These are phyloP conservation scores for Syrista parreyssii DNA, from an alignment of 2,888 invertebrate genomes.

Conservation along the genomic window DNA sequence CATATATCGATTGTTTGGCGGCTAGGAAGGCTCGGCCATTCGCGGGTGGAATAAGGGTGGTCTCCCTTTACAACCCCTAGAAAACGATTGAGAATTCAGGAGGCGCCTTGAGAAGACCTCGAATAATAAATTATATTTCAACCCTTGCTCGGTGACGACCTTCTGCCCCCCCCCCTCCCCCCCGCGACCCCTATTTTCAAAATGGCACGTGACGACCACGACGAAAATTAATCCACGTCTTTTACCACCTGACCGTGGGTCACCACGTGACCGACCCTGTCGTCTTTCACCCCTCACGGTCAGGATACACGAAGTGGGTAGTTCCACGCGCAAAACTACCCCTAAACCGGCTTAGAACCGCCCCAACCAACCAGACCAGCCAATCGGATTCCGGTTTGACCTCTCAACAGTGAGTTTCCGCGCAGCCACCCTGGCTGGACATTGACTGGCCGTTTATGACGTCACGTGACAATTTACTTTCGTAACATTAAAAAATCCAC, in stretches of 20 bases:
- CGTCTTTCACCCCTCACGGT: constrained; percentile 25
- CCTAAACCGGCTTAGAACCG: constrained; percentile 65
- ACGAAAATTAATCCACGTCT: background rate
- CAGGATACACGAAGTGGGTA: constrained; percentile 38
- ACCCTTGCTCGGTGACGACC: background rate
- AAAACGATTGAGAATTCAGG: constrained; percentile 32
- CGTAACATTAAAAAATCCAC: too few relatives aligned
- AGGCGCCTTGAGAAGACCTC: background rate
- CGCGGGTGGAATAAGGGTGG: constrained; percentile 46
- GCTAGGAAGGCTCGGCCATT: constrained; percentile 65
- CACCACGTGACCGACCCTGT: background rate
- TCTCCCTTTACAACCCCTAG: constrained; percentile 39
- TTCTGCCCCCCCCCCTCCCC: background rate
- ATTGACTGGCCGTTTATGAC: constrained; percentile 25
- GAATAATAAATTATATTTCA: background rate
- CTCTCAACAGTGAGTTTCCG: constrained; percentile 28
- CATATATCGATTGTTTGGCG: constrained; percentile 67
- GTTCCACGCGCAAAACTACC: constrained; percentile 49
- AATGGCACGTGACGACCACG: background rate
- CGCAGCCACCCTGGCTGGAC: constrained; percentile 54
- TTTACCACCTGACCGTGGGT: background rate
- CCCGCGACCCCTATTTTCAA: background rate
- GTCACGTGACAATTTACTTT: background rate
- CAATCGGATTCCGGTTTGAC: constrained; percentile 59
- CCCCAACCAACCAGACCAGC: constrained; percentile 54